Evolutionary conservation across 2,113 vertebrate species (phyloP).

Genomic region (Hemiscyllium ocellatum): DNA sequence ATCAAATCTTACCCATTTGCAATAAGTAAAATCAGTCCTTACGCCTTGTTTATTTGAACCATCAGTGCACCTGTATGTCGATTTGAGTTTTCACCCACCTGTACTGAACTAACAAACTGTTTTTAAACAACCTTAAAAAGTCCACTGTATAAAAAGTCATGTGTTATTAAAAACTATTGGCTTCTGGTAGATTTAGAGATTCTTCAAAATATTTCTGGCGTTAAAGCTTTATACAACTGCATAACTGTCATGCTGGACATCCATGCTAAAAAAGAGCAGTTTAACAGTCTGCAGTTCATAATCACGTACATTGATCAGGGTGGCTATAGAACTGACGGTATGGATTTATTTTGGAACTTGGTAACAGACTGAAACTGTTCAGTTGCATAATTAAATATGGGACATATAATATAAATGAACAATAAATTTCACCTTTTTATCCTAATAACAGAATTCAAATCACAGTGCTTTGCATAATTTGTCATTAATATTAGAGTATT

Average conservation of each 20-base stretch:
- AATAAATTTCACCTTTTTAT: background rate
- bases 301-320: background rate
- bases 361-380: background rate
- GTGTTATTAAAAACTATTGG: background rate
- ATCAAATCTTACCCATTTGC: slow-evolving; percentile 19
- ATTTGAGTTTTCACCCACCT: background rate
- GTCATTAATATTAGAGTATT: no score
- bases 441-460: background rate
- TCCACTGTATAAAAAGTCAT: background rate
- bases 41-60: slow-evolving; percentile 14
- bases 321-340: background rate
- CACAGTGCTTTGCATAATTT: background rate
- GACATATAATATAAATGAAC: background rate
- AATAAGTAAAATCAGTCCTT: background rate
- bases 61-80: background rate
- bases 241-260: background rate
- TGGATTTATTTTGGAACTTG: background rate
- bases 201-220: background rate
- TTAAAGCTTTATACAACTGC: background rate
- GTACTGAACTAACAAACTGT: background rate
- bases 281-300: background rate
- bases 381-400: background rate
- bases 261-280: background rate
- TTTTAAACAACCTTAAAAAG: background rate
- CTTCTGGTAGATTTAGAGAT: background rate